phyloP scores from a whole-genome alignment of 1,140 invertebrate genomes.

The Hormaphis cornu region DNA sequence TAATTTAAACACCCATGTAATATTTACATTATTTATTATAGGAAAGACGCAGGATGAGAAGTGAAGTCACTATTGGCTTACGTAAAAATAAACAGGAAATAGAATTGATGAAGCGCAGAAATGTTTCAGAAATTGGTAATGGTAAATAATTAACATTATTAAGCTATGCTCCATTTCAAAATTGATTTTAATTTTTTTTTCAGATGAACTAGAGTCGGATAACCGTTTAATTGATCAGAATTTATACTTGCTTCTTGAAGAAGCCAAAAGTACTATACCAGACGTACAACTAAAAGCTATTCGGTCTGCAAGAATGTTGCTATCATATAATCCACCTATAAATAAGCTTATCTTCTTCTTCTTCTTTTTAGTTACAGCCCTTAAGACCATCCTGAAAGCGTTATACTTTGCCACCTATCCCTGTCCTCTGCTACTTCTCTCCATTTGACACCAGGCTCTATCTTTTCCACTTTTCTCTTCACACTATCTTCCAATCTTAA shows the following conservation, averaged over 20 bases:
- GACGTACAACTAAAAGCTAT: conserved; percentile 68
- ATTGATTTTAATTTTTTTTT: conserved; percentile 33
- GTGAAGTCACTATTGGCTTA: conserved; percentile 90
- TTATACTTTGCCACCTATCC: no score
- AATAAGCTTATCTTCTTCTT: no score
- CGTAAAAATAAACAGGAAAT: conserved; percentile 96
- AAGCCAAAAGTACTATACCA: conserved; percentile 61
- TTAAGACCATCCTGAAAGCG: no score
- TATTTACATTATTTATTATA: no score
- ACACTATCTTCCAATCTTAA: no score
- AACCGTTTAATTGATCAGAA: conserved; percentile 55
- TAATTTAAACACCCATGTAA: no score
- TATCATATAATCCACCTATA: no score
- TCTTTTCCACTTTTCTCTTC: no score
- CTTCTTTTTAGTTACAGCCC: no score
- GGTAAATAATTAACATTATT: conserved; percentile 45
- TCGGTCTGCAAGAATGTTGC: conserved; percentile 80
- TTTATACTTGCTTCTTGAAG: conserved; percentile 55
- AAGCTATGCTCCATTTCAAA: background rate
- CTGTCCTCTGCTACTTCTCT: no score
- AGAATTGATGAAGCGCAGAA: conserved; percentile 86
- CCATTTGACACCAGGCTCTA: no score
- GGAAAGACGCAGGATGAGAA: conserved; percentile 92
- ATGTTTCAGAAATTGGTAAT: conserved; percentile 76
- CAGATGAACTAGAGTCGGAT: conserved; percentile 65